Conservation (phyloP, 2,113 vertebrate genomes). For the Myotis davidii region DNA sequence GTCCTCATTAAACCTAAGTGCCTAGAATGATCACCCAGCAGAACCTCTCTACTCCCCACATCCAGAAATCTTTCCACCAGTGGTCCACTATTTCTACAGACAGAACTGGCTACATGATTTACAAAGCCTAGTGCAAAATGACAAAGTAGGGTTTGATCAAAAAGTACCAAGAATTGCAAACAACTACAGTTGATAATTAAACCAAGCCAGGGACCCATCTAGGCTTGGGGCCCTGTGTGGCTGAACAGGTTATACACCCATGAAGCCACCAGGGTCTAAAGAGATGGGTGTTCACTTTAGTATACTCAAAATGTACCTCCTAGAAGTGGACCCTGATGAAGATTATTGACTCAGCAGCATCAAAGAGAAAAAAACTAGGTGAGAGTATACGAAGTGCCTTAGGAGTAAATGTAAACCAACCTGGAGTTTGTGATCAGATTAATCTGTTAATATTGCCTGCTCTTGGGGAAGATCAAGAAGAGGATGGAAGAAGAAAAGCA, state of each 20-base stretch:
- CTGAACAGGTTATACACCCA: background rate
- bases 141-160: background rate
- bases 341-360: background rate
- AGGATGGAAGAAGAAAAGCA: background rate
- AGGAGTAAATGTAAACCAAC: background rate
- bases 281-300: background rate
- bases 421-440: slow-evolving; percentile 13
- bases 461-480: background rate
- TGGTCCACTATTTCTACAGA: background rate
- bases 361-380: background rate
- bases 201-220: background rate
- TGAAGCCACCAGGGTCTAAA: background rate
- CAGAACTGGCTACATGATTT: background rate
- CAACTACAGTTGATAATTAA: background rate
- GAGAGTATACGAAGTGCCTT: background rate
- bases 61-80: background rate
- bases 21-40: background rate
- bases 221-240: too few species aligned
- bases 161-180: background rate
- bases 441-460: background rate
- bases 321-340: background rate
- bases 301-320: background rate
- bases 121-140: background rate
- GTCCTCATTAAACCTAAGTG: background rate
- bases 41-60: background rate